Evolutionary conservation across 2,113 vertebrate species (phyloP).

Genomic region (Sciurus niger): DNA sequence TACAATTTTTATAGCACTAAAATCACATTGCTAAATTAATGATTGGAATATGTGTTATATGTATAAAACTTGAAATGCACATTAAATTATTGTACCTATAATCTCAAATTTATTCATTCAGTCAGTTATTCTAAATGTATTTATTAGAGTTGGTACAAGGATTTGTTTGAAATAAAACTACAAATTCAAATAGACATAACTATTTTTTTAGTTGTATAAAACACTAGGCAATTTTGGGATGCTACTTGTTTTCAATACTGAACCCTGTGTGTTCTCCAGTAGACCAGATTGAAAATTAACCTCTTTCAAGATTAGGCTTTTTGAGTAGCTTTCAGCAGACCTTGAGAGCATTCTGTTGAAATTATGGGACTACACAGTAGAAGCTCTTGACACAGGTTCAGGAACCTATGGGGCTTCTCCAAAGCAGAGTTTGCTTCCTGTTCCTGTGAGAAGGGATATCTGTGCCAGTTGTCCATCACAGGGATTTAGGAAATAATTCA

Average conservation of each 20-base stretch:
- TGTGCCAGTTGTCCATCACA: background rate
- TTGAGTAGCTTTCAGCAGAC: background rate
- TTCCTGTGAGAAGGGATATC: background rate
- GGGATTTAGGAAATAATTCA: background rate
- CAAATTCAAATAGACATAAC: background rate
- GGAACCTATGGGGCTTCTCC: background rate
- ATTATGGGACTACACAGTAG: background rate
- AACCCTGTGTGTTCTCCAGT: background rate
- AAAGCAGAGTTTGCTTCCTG: background rate
- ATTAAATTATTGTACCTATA: constrained; percentile 8
- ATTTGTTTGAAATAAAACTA: constrained; percentile 54
- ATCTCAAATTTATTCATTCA: constrained; percentile 36
- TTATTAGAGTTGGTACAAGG: background rate
- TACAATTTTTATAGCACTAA: constrained; percentile 33
- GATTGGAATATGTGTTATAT: background rate
- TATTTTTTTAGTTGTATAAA: constrained; percentile 17
- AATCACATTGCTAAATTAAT: background rate
- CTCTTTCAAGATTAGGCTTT: background rate
- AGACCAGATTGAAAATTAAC: background rate
- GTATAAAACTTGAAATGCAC: background rate
- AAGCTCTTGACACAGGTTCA: background rate
- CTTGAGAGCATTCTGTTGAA: background rate
- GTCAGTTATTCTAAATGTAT: background rate
- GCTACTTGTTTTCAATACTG: constrained; percentile 39
- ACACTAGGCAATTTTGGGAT: background rate